Conservation (phyloP, 2,113 vertebrate genomes). For the Eudyptes chrysolophus region DNA sequence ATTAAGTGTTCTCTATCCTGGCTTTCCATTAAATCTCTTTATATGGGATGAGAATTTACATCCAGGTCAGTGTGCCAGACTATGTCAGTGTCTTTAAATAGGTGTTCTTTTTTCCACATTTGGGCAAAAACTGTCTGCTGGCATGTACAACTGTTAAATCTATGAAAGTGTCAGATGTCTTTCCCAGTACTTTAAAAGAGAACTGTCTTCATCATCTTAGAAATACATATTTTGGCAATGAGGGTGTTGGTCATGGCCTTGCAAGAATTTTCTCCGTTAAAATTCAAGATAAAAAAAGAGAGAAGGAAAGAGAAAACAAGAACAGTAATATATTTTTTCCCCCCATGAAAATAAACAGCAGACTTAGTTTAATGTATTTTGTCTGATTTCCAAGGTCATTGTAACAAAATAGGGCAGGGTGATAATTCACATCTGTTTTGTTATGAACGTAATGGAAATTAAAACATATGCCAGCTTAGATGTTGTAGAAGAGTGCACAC, state of each 20-base stretch:
- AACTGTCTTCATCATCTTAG: not conserved
- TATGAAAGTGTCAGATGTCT: not conserved
- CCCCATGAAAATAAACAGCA: not conserved
- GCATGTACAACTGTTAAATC: not conserved
- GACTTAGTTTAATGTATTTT: not conserved
- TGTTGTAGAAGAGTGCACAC: not conserved
- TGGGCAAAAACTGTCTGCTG: slow-evolving; percentile 13
- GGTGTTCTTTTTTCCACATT: slow-evolving; percentile 19
- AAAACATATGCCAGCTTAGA: not conserved
- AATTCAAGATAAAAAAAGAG: not conserved
- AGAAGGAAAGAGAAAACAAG: not conserved
- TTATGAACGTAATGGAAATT: not conserved
- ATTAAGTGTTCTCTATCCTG: not conserved
- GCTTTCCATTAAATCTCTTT: not conserved
- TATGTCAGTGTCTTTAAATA: not conserved
- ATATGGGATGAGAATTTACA: slow-evolving; percentile 29
- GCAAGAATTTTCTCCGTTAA: not conserved
- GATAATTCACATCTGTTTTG: slow-evolving; percentile 8
- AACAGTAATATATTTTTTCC: not conserved
- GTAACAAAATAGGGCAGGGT: not conserved
- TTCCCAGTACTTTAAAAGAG: not conserved
- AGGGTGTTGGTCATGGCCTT: not conserved
- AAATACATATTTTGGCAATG: not conserved
- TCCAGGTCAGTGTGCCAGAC: slow-evolving; percentile 24
- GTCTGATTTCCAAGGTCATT: not conserved